Base-by-base conservation (phyloP, 2,113 vertebrate species). In the Labeo catla region DNA sequence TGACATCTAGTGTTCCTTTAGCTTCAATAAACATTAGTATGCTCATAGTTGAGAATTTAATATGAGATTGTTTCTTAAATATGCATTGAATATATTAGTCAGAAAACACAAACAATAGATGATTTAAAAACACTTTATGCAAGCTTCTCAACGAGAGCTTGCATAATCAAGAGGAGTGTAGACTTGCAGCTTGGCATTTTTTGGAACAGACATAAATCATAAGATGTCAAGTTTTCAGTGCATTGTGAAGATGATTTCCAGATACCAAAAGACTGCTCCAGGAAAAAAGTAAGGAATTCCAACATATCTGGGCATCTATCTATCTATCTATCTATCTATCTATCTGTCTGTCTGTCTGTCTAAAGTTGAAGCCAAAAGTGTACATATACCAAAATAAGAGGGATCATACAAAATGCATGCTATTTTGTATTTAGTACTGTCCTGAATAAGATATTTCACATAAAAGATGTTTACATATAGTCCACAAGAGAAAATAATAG, bases 1-100 rank as follows among this genome's bases (percentile, higher is more conserved):
- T 82, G 81, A 82, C 81, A 16, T 11, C 81, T 70, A 70, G 81
- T 82, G 81, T 82, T 68, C 2, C 2, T 50, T 68, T 49, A 13
- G 39, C 21, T 65, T 47, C 21, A 23, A 4, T 63, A 45, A 63
- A n/a, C 21, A 39, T 1, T 6, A 59, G 7, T 36, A 8, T 45
- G 39, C 36, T 74, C 23, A 19, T 19, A 28, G n/a, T 15, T 47
- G 11, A 28, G 73, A 23, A 74, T 49, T 74, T 13, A 74, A 7
- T 23, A 74, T 47, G 21, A 74, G 45, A 23, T 23, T 10, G 0
- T 21, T 68, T 36, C 6, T 68, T 68, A 8, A 15, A 68, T 36
- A 36, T 68, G 28, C 28, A 66, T 34, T 21, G 66, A 43, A 72
- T 45, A 11, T 45, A 73, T 45, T 45, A 6, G 45, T 72, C 13